Conservation (phyloP, 2,113 vertebrate species). For the Arothron firmamentum region DNA sequence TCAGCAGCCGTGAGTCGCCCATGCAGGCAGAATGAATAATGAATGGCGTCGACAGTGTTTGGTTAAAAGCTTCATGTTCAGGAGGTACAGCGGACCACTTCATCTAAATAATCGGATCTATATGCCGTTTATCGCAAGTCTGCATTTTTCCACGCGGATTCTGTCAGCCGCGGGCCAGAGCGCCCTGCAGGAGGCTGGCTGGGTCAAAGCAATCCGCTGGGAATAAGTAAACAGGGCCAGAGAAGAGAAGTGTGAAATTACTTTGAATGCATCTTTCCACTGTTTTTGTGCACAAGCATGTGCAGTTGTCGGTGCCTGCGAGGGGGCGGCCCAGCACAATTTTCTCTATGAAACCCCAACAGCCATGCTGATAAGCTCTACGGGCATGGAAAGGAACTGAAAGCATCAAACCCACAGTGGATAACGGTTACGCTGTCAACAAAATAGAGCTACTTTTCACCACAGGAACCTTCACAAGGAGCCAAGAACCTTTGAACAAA, state of each 20-base stretch:
- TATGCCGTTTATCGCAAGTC: slow-evolving; percentile 36
- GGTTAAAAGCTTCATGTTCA: slow-evolving; percentile 50
- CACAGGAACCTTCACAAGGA: no score
- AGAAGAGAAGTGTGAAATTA: slow-evolving; percentile 53
- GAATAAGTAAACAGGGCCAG: slow-evolving; percentile 33
- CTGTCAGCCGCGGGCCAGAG: slow-evolving; percentile 27
- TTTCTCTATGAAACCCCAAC: no score
- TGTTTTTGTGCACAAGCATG: slow-evolving; percentile 7
- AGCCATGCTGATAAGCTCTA: no score
- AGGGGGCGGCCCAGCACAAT: no score
- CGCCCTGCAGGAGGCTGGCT: slow-evolving; percentile 27
- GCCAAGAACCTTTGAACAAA: no score
- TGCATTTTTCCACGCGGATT: slow-evolving; percentile 42
- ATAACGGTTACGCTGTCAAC: no score
- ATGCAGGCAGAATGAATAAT: slow-evolving; percentile 56
- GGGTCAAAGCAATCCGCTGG: slow-evolving; percentile 22
- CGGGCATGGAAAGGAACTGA: no score
- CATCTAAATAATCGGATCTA: slow-evolving; percentile 55
- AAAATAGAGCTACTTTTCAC: no score
- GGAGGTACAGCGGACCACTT: slow-evolving; percentile 51
- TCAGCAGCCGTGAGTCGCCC: slow-evolving; percentile 26
- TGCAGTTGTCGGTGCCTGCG: no score
- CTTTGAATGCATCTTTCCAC: slow-evolving; percentile 29
- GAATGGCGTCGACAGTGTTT: slow-evolving; percentile 48
- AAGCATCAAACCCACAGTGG: no score